A percentile compares a stretch with the other conserved stretches of the same genome.
phyloP scores from a whole-genome alignment of 2,113 vertebrate genomes.

The Actenoides lindsayi region DNA sequence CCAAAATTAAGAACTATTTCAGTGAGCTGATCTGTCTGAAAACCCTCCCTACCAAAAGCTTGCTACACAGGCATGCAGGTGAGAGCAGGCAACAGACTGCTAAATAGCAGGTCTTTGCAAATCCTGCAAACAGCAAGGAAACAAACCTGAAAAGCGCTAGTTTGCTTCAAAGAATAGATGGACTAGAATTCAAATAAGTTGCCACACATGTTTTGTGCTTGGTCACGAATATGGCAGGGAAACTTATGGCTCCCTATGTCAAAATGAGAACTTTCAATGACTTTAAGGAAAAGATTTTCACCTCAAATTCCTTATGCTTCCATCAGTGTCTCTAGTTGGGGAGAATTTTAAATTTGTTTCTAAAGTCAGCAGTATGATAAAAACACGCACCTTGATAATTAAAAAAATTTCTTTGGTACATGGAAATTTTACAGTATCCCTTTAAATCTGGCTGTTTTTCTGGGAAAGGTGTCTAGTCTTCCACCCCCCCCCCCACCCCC shows the following conservation, averaged over 20 bases:
- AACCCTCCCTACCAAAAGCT: neutral
- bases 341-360: neutral
- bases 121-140: neutral
- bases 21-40: neutral
- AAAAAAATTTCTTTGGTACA: neutral
- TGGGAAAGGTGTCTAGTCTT: neutral
- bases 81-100: neutral
- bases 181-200: neutral
- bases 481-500: no score
- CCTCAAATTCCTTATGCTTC: neutral
- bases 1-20: neutral
- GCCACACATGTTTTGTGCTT: neutral
- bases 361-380: neutral
- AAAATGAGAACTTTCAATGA: neutral
- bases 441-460: neutral
- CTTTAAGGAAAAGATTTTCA: neutral
- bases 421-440: neutral
- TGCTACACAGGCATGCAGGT: neutral
- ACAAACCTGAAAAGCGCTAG: fast-evolving
- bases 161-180: neutral
- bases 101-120: neutral
- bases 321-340: no score
- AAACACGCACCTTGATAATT: fast-evolving
- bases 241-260: neutral
- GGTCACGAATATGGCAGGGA: neutral